Percentiles rank a stretch among this genome's conserved stretches.
Conservation (phyloP, 2,888 invertebrate species). For the Polymixis flavicincta region DNA sequence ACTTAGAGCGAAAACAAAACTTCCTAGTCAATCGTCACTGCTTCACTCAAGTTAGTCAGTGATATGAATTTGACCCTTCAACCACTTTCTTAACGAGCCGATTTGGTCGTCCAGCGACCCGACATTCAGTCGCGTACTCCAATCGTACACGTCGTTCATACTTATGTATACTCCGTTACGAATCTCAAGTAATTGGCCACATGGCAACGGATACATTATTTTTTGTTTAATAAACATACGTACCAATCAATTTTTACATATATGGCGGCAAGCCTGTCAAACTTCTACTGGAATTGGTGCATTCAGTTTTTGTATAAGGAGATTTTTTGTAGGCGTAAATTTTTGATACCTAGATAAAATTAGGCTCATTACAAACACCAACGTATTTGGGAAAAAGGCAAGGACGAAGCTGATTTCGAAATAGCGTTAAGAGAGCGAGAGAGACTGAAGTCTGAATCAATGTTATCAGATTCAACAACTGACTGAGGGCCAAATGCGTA, state of each 20-base stretch:
- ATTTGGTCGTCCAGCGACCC: conserved; percentile 21
- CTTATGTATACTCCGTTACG: conserved; percentile 30
- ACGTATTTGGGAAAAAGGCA: conserved; percentile 31
- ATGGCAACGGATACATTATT: conserved; percentile 42
- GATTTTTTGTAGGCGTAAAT: conserved; percentile 50
- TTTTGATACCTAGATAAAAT: conserved; percentile 33
- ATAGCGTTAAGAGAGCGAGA: no score
- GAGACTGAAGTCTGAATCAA: no score
- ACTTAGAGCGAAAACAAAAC: neutral
- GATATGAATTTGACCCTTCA: conserved; percentile 35
- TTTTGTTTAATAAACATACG: conserved; percentile 47
- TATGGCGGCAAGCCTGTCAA: conserved; percentile 43
- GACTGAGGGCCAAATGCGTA: neutral
- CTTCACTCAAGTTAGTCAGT: conserved; percentile 15
- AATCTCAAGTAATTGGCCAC: conserved; percentile 48
- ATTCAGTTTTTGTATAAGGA: conserved; percentile 35
- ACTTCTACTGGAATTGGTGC: conserved; percentile 39
- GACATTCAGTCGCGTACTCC: conserved; percentile 35
- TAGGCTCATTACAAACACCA: conserved; percentile 15
- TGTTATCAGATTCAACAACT: no score
- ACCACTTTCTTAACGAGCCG: conserved; percentile 40
- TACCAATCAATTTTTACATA: conserved; percentile 60
- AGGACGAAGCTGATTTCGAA: conserved; percentile 35
- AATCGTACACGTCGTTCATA: conserved; percentile 32
- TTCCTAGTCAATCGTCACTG: neutral